Conservation (phyloP, 2,797 vertebrate species). For the Phaenicophaeus curvirostris region DNA sequence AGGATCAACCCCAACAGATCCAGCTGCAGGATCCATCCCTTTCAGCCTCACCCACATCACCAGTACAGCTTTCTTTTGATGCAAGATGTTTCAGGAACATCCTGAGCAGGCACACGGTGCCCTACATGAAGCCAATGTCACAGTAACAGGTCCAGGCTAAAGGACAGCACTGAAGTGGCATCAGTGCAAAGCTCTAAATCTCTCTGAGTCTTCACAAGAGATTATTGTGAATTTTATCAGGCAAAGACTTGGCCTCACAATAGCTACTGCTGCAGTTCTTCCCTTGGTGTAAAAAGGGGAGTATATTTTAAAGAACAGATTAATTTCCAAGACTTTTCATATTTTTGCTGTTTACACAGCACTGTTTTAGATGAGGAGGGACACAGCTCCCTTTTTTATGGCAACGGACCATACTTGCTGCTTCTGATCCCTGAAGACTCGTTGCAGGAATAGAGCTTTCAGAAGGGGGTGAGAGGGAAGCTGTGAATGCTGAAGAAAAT, state of each 20-base stretch:
- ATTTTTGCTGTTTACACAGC: background rate
- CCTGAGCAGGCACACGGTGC: fast-evolving
- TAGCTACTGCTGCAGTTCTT: background rate
- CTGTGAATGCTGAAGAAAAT: background rate
- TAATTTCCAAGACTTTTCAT: background rate
- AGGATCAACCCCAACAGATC: background rate
- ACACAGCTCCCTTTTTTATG: background rate
- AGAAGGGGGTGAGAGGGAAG: background rate
- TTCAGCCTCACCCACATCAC: background rate
- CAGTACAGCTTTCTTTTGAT: background rate
- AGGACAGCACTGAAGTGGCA: background rate
- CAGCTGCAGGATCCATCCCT: background rate
- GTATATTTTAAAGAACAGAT: background rate
- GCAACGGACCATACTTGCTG: background rate
- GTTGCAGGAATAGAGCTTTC: background rate
- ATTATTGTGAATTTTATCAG: conserved; percentile 16
- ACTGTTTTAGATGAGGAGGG: background rate
- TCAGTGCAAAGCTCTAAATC: conserved; percentile 11
- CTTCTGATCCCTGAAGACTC: background rate
- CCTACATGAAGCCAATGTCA: background rate
- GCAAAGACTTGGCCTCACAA: background rate
- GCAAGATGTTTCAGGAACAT: background rate
- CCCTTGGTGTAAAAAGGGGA: background rate
- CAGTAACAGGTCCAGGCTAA: fast-evolving
- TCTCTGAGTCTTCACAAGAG: background rate